Evolutionary conservation across 2,888 invertebrate genomes (phyloP).

Genomic region (Luffia ferchaultella): DNA sequence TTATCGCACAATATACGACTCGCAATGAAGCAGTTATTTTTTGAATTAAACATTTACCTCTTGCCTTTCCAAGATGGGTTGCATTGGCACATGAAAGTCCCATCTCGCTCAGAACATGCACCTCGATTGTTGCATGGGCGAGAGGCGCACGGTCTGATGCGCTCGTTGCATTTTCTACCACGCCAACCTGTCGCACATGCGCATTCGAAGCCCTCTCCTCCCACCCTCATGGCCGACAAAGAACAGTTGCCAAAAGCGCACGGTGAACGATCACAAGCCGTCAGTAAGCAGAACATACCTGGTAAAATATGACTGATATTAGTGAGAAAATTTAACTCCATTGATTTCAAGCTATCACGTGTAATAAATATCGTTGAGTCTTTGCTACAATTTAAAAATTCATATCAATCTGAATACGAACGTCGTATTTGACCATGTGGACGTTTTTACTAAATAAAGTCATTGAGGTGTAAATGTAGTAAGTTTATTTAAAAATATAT

Average conservation of each 20-base stretch:
- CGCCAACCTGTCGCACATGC: slow-evolving; percentile 73
- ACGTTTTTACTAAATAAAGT: too few species aligned
- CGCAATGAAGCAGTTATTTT: too few species aligned
- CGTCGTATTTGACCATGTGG: too few species aligned
- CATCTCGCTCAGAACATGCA: slow-evolving; percentile 73
- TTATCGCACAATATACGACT: too few species aligned
- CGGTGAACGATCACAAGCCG: slow-evolving; percentile 76
- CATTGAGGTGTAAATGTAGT: too few species aligned
- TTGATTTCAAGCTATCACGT: too few species aligned
- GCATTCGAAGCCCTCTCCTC: slow-evolving; percentile 60
- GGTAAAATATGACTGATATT: slow-evolving; percentile 11
- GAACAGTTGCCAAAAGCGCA: slow-evolving; percentile 74
- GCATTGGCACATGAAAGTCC: slow-evolving; percentile 74
- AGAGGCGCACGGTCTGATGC: slow-evolving; percentile 73
- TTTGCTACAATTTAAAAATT: too few species aligned
- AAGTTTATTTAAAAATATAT: too few species aligned
- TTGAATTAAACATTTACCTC: too few species aligned
- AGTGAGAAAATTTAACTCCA: too few species aligned
- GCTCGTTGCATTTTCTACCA: slow-evolving; percentile 73
- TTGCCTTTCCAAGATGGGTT: slow-evolving; percentile 79
- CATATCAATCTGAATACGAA: too few species aligned
- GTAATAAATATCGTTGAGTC: too few species aligned
- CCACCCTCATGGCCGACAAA: slow-evolving; percentile 32
- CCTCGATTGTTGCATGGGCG: slow-evolving; percentile 81
- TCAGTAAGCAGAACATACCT: slow-evolving; percentile 81